Evolutionary conservation across 2,888 invertebrate genomes (phyloP).

Genomic region (Lasiommata megera): DNA sequence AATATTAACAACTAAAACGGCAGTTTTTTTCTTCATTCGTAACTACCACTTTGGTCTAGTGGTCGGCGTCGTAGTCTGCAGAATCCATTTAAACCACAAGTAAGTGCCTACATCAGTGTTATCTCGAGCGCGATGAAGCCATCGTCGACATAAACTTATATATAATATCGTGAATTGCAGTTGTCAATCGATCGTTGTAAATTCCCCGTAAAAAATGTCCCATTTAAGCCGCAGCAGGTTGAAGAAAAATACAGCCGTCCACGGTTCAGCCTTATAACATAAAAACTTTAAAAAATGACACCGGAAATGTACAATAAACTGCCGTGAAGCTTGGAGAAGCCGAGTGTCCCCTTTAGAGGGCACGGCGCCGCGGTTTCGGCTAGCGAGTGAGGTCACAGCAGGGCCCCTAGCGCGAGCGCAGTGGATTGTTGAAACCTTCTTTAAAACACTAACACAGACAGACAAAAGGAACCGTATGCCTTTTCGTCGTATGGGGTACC

Average conservation of each 20-base stretch:
- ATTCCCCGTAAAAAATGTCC: constrained; percentile 6
- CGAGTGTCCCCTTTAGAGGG: constrained; percentile 15
- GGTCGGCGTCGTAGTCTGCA: too few relatives aligned
- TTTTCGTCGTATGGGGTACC: too few relatives aligned
- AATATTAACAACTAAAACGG: too few relatives aligned
- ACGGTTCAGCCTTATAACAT: background rate
- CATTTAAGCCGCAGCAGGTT: constrained; percentile 5
- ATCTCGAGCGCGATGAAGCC: background rate
- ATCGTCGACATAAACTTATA: background rate
- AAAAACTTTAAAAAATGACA: constrained; percentile 10
- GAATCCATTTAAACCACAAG: too few relatives aligned
- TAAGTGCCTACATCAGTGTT: too few relatives aligned
- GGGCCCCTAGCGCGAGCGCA: background rate
- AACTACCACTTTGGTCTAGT: too few relatives aligned
- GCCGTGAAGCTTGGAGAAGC: constrained; percentile 12
- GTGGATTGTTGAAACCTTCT: too few relatives aligned
- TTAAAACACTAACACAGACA: too few relatives aligned
- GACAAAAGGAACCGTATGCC: too few relatives aligned
- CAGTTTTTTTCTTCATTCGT: too few relatives aligned
- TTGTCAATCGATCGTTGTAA: constrained; percentile 3
- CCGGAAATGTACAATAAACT: constrained; percentile 12
- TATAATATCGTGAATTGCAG: constrained; percentile 1
- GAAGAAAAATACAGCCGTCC: background rate
- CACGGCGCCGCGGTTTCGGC: background rate
- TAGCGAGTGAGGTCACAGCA: background rate